Conservation (phyloP, 2,797 vertebrate species). For the Bryconaethiops microstoma region DNA sequence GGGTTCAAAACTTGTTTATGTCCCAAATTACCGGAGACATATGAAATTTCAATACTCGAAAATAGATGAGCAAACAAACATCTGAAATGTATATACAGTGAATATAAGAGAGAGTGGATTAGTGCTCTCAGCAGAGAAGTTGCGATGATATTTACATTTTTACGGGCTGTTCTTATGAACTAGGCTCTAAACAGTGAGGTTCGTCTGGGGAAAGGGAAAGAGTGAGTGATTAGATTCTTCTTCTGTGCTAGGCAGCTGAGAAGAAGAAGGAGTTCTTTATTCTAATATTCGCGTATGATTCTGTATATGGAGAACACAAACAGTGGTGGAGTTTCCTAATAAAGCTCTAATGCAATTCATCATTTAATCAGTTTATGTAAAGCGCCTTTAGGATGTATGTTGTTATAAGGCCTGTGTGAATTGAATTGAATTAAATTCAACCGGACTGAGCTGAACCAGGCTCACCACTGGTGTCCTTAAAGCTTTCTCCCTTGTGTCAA, state of each 20-base stretch:
- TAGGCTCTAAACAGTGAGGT: constrained; percentile 25
- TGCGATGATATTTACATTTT: constrained; percentile 21
- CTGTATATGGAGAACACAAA: neutral
- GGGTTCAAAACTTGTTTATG: constrained; percentile 31
- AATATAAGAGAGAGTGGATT: constrained; percentile 11
- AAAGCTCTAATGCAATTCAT: neutral
- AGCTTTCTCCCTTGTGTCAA: constrained; percentile 14
- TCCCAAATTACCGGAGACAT: neutral
- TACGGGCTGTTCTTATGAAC: constrained; percentile 8
- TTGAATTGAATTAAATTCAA: neutral
- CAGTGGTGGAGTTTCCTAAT: neutral
- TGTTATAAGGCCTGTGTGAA: neutral
- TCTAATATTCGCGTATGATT: neutral
- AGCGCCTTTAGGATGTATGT: neutral
- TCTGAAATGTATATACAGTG: neutral
- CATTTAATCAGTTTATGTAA: neutral
- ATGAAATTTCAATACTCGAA: constrained; percentile 34
- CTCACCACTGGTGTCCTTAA: neutral
- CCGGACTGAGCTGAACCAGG: neutral
- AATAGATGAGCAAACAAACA: constrained; percentile 29
- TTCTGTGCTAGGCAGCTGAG: constrained; percentile 19
- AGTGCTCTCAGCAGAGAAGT: constrained; percentile 31
- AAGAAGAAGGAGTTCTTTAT: constrained; percentile 11
- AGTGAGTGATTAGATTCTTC: constrained; percentile 20
- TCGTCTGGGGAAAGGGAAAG: neutral